These are phyloP conservation scores for Bombus cullumanus DNA, from an alignment of 1,140 invertebrate genomes.

Conservation along the genomic window DNA sequence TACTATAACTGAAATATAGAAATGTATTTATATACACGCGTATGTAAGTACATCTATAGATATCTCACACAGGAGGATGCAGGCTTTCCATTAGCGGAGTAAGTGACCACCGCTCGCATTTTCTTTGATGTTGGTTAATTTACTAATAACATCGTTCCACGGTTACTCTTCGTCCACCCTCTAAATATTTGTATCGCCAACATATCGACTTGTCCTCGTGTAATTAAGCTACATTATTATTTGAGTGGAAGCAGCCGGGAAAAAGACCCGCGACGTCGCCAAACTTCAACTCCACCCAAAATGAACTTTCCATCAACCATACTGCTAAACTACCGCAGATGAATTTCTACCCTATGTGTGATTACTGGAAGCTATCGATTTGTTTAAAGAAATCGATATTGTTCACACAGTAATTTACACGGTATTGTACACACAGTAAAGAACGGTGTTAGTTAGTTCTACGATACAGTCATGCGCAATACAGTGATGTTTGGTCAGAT, in stretches of 20 bases:
- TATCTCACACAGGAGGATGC: conserved; percentile 70
- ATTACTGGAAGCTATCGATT: background rate
- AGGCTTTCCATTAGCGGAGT: conserved; percentile 80
- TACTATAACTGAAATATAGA: conserved; percentile 22
- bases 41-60: conserved; percentile 50
- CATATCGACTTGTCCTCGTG: conserved; percentile 73
- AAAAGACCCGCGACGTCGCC: conserved; percentile 47
- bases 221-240: conserved; percentile 74
- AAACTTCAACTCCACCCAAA: background rate
- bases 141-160: conserved; percentile 80
- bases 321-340: conserved; percentile 23
- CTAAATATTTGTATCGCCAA: conserved; percentile 82
- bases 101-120: conserved; percentile 78
- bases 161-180: conserved; percentile 69
- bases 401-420: background rate
- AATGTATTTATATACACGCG: conserved; percentile 42
- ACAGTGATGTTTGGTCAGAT: too few relatives aligned
- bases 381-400: background rate
- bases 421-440: background rate
- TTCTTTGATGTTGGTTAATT: conserved; percentile 83
- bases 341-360: background rate
- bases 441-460: too few relatives aligned
- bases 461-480: too few relatives aligned
- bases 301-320: conserved; percentile 41
- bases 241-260: conserved; percentile 50